Percentiles rank a stretch among this genome's conserved stretches.
Evolutionary conservation across 2,797 vertebrate genomes (phyloP).

Genomic region (Spinus olivaceus): DNA sequence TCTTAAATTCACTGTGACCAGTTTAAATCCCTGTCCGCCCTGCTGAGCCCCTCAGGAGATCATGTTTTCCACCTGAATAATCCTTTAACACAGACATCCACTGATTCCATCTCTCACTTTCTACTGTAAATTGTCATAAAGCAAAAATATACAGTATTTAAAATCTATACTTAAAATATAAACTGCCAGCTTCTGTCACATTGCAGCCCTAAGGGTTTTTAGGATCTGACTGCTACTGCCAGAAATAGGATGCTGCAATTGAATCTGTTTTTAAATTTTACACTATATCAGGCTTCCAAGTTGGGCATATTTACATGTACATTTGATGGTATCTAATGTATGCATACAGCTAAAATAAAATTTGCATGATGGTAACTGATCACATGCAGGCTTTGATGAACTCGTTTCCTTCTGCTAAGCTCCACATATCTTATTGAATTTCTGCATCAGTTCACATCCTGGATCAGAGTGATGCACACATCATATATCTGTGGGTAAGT

Average conservation of each 20-base stretch:
- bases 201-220: background rate
- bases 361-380: background rate
- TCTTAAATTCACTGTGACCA: background rate
- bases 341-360: background rate
- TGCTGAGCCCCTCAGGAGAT: background rate
- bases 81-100: background rate
- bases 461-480: background rate
- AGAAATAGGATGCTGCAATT: background rate
- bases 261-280: background rate
- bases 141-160: background rate
- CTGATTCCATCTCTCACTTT: background rate
- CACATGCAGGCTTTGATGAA: background rate
- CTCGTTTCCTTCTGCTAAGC: background rate
- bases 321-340: background rate
- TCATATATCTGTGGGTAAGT: background rate
- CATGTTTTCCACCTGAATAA: background rate
- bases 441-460: background rate
- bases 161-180: background rate
- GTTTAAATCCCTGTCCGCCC: background rate
- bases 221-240: background rate
- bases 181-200: background rate
- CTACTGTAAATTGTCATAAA: background rate
- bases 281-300: background rate
- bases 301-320: background rate
- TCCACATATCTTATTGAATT: background rate